Evolutionary conservation across 2,888 invertebrate species (phyloP).

Genomic region (Dichetophora obliterata): DNA sequence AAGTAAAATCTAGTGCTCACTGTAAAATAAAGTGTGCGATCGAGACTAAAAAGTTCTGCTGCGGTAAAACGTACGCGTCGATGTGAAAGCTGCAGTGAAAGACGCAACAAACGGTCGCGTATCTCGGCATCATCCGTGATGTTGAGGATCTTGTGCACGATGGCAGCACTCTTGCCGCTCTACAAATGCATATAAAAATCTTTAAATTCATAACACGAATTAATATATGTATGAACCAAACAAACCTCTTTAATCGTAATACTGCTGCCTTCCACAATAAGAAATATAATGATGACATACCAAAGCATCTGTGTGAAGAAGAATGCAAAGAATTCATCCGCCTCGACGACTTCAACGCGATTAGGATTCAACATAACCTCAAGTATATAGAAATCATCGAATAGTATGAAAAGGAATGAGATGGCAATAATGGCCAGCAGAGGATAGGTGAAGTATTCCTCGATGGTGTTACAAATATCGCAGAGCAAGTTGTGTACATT

Average conservation of each 20-base stretch:
- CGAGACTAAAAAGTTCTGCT: constrained; percentile 68
- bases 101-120: constrained; percentile 60
- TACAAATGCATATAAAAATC: not conserved
- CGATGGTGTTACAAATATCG: constrained; percentile 64
- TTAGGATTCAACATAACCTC: constrained; percentile 64
- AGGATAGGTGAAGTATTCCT: constrained; percentile 66
- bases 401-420: constrained; percentile 66
- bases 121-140: constrained; percentile 61
- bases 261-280: constrained; percentile 65
- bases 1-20: constrained; percentile 51
- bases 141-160: constrained; percentile 66
- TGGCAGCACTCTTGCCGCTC: constrained; percentile 58
- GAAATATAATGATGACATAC: constrained; percentile 63
- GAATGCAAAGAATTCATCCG: constrained; percentile 65
- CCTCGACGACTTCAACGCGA: constrained; percentile 59
- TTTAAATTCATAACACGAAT: too few species aligned
- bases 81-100: constrained; percentile 66
- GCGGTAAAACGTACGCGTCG: constrained; percentile 67
- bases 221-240: constrained; percentile 4
- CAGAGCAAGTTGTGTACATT: constrained; percentile 65
- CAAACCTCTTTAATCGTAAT: constrained; percentile 57
- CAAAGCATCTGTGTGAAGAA: constrained; percentile 65
- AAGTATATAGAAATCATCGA: constrained; percentile 65
- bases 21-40: constrained; percentile 68
- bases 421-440: constrained; percentile 65